phyloP scores from a whole-genome alignment of 2,888 invertebrate genomes.

The Parascotia fuliginaria region DNA sequence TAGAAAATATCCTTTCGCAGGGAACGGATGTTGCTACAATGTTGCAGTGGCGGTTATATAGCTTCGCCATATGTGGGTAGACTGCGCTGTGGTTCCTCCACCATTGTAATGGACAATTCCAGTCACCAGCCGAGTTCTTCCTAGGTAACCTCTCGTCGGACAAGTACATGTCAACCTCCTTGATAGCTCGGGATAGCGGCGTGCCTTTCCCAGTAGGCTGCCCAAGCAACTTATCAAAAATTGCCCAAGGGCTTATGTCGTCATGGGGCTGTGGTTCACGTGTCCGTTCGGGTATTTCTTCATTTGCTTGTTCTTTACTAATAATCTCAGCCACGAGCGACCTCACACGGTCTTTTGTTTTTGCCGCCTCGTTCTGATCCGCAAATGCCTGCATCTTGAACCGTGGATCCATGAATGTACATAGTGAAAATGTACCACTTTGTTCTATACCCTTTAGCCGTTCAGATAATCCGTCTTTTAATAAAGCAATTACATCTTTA shows the following conservation, averaged over 20 bases:
- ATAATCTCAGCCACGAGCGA: too few relatives aligned
- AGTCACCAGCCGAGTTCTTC: not conserved
- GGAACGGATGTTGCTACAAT: too few relatives aligned
- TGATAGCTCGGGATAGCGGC: not conserved
- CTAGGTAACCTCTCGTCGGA: constrained; percentile 5
- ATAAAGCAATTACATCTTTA: not conserved
- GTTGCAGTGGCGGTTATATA: constrained; percentile 13
- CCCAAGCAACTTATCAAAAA: not conserved
- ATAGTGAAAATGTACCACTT: constrained; percentile 33
- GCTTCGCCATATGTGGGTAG: constrained; percentile 6
- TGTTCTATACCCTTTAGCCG: constrained; percentile 38
- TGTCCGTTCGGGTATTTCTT: not conserved
- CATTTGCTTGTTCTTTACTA: not conserved
- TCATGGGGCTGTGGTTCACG: not conserved
- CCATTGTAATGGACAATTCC: constrained; percentile 13
- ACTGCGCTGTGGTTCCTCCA: constrained; percentile 10
- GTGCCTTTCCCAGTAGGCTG: not conserved
- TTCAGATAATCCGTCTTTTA: constrained; percentile 25
- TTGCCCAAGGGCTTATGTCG: not conserved
- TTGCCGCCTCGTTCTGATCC: not conserved
- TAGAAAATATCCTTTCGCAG: constrained; percentile 22
- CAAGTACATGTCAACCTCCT: constrained; percentile 9
- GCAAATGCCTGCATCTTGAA: constrained; percentile 2
- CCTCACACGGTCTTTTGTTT: not conserved
- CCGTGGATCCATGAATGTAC: not conserved